Evolutionary conservation across 2,888 invertebrate species (phyloP).

Genomic region (Sylvicola cinctus): DNA sequence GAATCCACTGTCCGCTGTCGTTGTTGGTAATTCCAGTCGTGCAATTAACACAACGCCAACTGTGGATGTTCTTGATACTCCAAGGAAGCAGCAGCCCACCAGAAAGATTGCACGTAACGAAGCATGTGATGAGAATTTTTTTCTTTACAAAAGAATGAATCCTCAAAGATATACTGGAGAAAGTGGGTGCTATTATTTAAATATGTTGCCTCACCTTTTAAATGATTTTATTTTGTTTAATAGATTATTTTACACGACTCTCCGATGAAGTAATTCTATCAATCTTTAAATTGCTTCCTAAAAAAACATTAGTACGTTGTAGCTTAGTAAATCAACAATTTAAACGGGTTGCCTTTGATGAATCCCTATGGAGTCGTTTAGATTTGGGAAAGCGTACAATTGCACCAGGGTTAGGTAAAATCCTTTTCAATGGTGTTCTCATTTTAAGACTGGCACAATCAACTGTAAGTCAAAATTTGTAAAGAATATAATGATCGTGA

Average conservation of each 20-base stretch:
- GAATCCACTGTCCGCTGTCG: no score
- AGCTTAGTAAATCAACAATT: constrained; percentile 61
- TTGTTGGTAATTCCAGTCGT: no score
- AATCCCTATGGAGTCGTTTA: constrained; percentile 66
- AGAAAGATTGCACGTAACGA: no score
- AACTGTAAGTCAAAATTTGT: constrained; percentile 19
- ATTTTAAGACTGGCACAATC: constrained; percentile 60
- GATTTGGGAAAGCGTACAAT: constrained; percentile 56
- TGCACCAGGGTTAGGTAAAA: constrained; percentile 43
- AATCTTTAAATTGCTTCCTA: constrained; percentile 68
- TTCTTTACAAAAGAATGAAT: no score
- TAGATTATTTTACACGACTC: constrained; percentile 47
- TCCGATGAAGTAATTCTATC: constrained; percentile 75
- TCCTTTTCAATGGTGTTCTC: constrained; percentile 56
- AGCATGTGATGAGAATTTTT: no score
- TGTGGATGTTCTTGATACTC: no score
- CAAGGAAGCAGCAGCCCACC: no score
- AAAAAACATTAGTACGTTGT: constrained; percentile 45
- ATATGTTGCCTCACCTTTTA: no score
- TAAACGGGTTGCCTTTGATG: constrained; percentile 59
- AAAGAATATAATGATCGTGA: constrained; percentile 1
- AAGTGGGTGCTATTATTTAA: no score
- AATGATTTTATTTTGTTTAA: no score
- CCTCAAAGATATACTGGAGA: no score
- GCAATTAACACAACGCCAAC: no score